Evolutionary conservation across 2,113 vertebrate genomes (phyloP), one percentile per base, ranked within the genome.

Genomic region (Myotis lucifugus): DNA sequence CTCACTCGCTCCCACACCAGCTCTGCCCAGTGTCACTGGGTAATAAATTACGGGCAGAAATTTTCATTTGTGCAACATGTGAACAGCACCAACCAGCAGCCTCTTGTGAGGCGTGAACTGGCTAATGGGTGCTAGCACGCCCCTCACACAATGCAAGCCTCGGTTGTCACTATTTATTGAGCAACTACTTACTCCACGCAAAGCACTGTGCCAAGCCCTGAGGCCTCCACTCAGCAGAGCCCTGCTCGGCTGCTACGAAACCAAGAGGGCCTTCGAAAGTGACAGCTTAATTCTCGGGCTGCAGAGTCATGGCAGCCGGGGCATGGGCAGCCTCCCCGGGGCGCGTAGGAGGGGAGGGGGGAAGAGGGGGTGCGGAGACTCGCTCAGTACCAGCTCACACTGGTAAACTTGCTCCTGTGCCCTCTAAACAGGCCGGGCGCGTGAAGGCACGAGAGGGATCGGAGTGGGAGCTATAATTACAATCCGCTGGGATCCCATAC

Each of bases 1-100:
- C 19, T 56, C 46, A 6, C 46, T 37, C n/a, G 3, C 25, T 50
- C 17, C 7, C 21, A 34, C 1, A 37, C 0, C 0, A 29, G 72
- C 7, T n/a, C 82, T 48, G 87, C 27, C 52, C 40, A 34, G 48
- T 8, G 2, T 2, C 27, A 18, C 23, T 37, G 42, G 37, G 54
- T 18, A 59, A 23, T 17, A 6, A 64, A 29, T 34, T 2, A 8
- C 3, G 3, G 87, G 8, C 61, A 61, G 32, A 13, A 0, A 13
- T 34, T 59, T 69, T 83, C 85, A 21, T 17, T 1, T 69, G 34
- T 3, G 15, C 27, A 5, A 17, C 4, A 10, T 29, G 66, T 69
- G 2, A 21, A 37, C 9, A 34, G 61, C 1, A 27, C 40, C n/a
- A 40, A 15, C 11, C 15, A 0, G 19, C 1, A 25, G 52, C 11